Base-by-base conservation (phyloP, 92 coral and sea anemone species). In the Chrysogorgia sp. region DNA sequence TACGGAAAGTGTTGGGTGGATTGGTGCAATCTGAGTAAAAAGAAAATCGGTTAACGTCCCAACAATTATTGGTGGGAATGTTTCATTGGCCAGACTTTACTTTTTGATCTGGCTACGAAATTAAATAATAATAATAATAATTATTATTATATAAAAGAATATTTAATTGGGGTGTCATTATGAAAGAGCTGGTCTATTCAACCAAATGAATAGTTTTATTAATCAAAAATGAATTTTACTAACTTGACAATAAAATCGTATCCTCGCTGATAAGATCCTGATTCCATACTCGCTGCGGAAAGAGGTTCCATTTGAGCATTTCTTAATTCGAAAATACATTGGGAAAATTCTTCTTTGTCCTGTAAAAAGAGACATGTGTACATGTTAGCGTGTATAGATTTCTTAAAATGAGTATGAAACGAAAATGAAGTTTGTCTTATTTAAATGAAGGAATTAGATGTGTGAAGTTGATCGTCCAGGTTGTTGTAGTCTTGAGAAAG, bases 261-360 rank as follows among this genome's bases (percentile, higher is more conserved):
- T 34, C 98, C 94, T 35, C 98, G 85, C 58, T 94, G 96, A 32
- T 90, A 93, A 22, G 97, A 89, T 7, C 98, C 98, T 20, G 98
- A 91, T 65, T 94, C 97, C 98, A 94, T 94, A 67, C 97, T 94
- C 6, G 98, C 98, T 0, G 98, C 98, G 13, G 97, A 94, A 34
- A 94, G 62, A 29, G 96, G 96, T 57, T 96, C 97, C 96, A 94
- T 94, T 58, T 94, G 98, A 26, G 92, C 94, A 71, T 91, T 90
- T 49, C 98, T 93, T 47, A 94, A 90, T 32, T 89, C 76, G 29
- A 83, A 81, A 56, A 94, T 83, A 59, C 92, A 96, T 47, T 81
- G 85, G 22, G 82, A 81, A 55, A 94, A 92, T 47, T 85, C 84
- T 4, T 49, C 74, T 50, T 94, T 88, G 58, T 94, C 86, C 98